These are phyloP conservation scores for Caenorhabditis japonica DNA, from an alignment of 2,888 invertebrate species.

Conservation along the genomic window DNA sequence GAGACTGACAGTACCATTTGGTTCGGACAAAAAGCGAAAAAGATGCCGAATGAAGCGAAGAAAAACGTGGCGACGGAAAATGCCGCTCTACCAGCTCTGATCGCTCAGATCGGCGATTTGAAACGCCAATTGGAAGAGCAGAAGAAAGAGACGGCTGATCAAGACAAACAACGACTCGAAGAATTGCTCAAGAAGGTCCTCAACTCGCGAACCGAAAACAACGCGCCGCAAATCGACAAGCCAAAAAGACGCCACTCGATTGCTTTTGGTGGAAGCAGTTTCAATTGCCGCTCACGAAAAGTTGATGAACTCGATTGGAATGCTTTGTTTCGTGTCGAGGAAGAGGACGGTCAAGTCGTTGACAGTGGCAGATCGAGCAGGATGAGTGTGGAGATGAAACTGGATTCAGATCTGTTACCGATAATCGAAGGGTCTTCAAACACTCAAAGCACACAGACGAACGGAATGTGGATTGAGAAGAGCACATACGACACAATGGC, in stretches of 20 bases:
- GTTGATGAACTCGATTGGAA: slow-evolving; percentile 15
- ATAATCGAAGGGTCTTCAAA: too few species aligned
- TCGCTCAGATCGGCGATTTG: slow-evolving; percentile 8
- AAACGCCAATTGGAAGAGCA: slow-evolving; percentile 3
- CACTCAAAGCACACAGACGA: too few species aligned
- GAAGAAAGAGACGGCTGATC: slow-evolving; percentile 7
- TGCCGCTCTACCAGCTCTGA: neutral
- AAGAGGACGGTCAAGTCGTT: slow-evolving; percentile 33
- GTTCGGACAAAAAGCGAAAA: slow-evolving; percentile 18
- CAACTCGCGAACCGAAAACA: slow-evolving; percentile 2
- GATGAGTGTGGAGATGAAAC: slow-evolving; percentile 1
- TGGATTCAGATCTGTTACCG: too few species aligned
- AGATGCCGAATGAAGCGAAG: slow-evolving; percentile 5
- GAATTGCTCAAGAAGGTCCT: slow-evolving; percentile 9
- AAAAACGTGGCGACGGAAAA: slow-evolving; percentile 14
- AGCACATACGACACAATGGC: too few species aligned
- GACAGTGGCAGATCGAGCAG: slow-evolving; percentile 21
- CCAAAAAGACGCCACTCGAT: slow-evolving; percentile 9
- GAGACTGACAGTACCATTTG: slow-evolving; percentile 9
- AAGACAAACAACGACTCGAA: slow-evolving; percentile 5
- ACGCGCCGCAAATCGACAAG: neutral
- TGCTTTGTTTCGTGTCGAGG: slow-evolving; percentile 19
- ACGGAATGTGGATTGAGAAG: too few species aligned
- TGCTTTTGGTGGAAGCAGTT: slow-evolving; percentile 5
- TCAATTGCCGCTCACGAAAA: neutral